A percentile compares a stretch with the other conserved stretches of the same genome.
These are phyloP conservation scores for Lasiommata megera DNA, from an alignment of 2,888 invertebrate genomes.

Conservation along the genomic window DNA sequence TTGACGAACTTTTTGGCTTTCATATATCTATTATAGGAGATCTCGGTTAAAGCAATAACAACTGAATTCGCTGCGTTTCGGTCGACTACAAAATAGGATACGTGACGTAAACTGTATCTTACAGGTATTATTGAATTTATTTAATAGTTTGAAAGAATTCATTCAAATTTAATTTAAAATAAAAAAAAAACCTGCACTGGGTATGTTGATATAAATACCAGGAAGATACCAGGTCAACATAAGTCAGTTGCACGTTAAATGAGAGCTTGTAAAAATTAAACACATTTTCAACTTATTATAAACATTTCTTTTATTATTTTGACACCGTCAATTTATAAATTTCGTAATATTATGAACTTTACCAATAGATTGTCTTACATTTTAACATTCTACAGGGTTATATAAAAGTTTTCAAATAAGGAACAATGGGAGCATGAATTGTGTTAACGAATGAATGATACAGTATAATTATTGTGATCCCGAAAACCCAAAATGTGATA, in stretches of 20 bases:
- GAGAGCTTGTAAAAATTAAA: constrained; percentile 52
- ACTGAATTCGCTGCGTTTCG: too few species aligned
- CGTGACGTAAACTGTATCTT: too few species aligned
- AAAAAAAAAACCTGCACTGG: too few species aligned
- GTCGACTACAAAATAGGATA: too few species aligned
- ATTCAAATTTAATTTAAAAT: too few species aligned
- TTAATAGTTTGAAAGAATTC: too few species aligned
- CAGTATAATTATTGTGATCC: constrained; percentile 28
- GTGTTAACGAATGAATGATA: constrained; percentile 45
- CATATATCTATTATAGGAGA: too few species aligned
- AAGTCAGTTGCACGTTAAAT: constrained; percentile 30
- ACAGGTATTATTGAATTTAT: too few species aligned
- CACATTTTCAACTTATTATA: constrained; percentile 51
- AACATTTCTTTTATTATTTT: constrained; percentile 76
- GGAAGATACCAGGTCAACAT: too few species aligned
- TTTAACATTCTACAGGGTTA: constrained; percentile 34
- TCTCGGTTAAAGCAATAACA: too few species aligned
- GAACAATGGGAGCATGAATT: constrained; percentile 12
- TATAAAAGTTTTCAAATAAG: constrained; percentile 28
- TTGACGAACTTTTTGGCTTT: too few species aligned
- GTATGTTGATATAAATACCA: too few species aligned
- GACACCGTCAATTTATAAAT: constrained; percentile 74
- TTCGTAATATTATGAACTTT: constrained; percentile 44
- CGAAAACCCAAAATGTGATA: constrained; percentile 22
- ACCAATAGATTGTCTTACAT: constrained; percentile 47